Base-by-base conservation (phyloP, 2,113 vertebrate genomes). In the Entelurus aequoreus region DNA sequence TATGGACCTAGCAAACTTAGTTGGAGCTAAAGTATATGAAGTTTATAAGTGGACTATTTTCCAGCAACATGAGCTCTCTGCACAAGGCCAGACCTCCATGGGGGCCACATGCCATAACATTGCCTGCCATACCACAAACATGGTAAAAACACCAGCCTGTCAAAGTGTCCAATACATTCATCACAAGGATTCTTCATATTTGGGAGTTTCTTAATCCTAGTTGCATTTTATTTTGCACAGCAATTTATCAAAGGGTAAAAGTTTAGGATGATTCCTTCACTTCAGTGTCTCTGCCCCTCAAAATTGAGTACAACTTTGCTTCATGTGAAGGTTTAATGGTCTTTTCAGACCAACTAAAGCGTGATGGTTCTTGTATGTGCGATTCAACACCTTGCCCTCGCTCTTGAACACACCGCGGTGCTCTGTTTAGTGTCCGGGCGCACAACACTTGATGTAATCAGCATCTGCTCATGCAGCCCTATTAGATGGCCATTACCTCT, bases 401-500 rank as follows among this genome's bases (percentile, higher is more conserved):
- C 11, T 46, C 42, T n/a, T 56, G 54, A 40, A 38, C 8, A 8
- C 36, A 40, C 38, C 54, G 40, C 44, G 6, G 56, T n/a, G 46
- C 63, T 63, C 19, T 59, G 59, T 66, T 71, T 60, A 44, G 52
- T 44, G 60, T 62, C 46, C 48, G 52, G 57, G 42, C 52, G 62
- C 56, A 19, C 55, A 53, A 56, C 58, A 72, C 35, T 28, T 63
- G 81, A 86, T 86, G 74, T 66, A 71, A 85, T 85, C 86, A 71
- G 68, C 69, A 56, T 75, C 69, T 74, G 71, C 54, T 71, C 72
- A 78, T 78, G 76, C 60, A 75, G 66, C 72, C 68, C 63, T 71
- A 82, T 85, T 85, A 85, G 65, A 81, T 79, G 86, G 71, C 68
- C 67, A 74, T 78, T 84, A 65, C 59, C 63, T 72, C 74, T 77